These are phyloP conservation scores for Oscheius onirici DNA, from an alignment of 2,888 invertebrate genomes.

Conservation along the genomic window DNA sequence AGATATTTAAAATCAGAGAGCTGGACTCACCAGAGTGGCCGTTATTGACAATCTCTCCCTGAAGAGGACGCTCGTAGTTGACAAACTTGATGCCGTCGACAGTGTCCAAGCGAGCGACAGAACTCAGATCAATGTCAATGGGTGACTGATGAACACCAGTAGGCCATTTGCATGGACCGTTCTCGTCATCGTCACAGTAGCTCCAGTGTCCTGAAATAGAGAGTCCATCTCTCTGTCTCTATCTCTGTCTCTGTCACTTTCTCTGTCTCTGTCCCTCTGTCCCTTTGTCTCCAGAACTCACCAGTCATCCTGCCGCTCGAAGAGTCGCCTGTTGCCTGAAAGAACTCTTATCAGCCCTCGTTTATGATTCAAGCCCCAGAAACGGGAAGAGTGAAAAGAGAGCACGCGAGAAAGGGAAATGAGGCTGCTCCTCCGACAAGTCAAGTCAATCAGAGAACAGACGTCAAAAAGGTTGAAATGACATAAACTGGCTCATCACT, in stretches of 20 bases:
- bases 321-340: too few relatives aligned
- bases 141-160: constrained; percentile 64
- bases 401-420: too few relatives aligned
- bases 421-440: too few relatives aligned
- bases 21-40: constrained; percentile 62
- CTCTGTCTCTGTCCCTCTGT: constrained; percentile 4
- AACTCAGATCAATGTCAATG: constrained; percentile 61
- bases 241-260: not conserved
- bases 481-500: too few relatives aligned
- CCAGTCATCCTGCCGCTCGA: not conserved
- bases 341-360: too few relatives aligned
- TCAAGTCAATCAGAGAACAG: too few relatives aligned
- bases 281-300: not conserved
- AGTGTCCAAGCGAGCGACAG: constrained; percentile 47
- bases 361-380: too few relatives aligned
- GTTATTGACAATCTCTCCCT: constrained; percentile 66
- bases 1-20: too few relatives aligned
- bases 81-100: constrained; percentile 64
- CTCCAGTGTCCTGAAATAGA: constrained; percentile 54
- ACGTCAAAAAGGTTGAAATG: too few relatives aligned
- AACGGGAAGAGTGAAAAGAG: too few relatives aligned
- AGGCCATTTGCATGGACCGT: constrained; percentile 51
- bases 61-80: constrained; percentile 62
- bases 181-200: constrained; percentile 63
- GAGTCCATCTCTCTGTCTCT: not conserved